These are phyloP conservation scores for Lota lota DNA, from an alignment of 2,113 vertebrate genomes.

Conservation along the genomic window DNA sequence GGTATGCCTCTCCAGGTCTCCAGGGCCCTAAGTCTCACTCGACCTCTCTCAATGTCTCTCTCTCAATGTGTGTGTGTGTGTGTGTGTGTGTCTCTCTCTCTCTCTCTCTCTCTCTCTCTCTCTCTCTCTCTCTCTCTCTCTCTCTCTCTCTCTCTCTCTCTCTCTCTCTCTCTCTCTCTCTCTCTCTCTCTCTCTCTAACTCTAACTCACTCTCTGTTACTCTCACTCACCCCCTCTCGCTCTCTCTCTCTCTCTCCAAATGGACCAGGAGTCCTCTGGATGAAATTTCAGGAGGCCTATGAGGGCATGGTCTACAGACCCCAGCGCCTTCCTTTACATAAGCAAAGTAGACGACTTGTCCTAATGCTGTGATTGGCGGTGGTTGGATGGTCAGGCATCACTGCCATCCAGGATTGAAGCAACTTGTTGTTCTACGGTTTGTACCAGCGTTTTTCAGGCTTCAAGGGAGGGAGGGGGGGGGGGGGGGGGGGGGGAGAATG, in stretches of 20 bases:
- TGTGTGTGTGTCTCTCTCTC: constrained; percentile 30
- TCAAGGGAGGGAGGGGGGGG: constrained; percentile 3
- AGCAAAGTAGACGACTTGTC: constrained; percentile 74
- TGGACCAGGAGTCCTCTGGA: constrained; percentile 47
- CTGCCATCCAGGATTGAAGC: constrained; percentile 59
- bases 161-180: constrained; percentile 44
- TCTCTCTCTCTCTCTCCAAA: no score
- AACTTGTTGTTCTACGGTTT: constrained; percentile 58
- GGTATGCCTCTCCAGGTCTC: constrained; percentile 45
- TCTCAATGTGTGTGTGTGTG: no score
- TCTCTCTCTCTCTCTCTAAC: no score
- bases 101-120: constrained; percentile 17
- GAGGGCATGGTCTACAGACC: constrained; percentile 71
- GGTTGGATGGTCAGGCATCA: constrained; percentile 74
- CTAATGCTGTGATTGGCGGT: constrained; percentile 72
- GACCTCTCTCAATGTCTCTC: constrained; percentile 51
- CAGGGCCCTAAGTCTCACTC: constrained; percentile 47
- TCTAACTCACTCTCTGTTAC: constrained; percentile 41
- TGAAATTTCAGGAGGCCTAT: constrained; percentile 72
- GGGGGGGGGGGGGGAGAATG: constrained; percentile 26
- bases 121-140: not conserved
- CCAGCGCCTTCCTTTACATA: constrained; percentile 71
- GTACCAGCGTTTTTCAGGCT: constrained; percentile 18
- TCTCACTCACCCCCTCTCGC: no score
- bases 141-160: constrained; percentile 28